These are phyloP conservation scores for Gobiocypris rarus DNA, from an alignment of 2,113 vertebrate species.

Conservation along the genomic window DNA sequence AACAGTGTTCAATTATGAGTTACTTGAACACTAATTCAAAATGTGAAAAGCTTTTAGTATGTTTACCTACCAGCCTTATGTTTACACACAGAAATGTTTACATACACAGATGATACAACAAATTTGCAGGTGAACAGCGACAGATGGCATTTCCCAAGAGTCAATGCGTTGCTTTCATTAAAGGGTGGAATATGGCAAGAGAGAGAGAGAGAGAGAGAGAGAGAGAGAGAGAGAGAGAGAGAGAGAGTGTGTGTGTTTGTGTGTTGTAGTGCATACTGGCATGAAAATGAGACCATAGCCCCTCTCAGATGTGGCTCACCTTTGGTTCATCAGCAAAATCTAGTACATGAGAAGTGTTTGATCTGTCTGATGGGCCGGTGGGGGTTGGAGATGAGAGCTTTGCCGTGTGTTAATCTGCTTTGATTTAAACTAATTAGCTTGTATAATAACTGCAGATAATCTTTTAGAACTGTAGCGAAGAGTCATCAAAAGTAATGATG, in stretches of 20 bases:
- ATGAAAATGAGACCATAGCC: neutral
- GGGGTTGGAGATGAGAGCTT: constrained; percentile 4
- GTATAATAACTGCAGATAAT: constrained; percentile 3
- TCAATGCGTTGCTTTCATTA: neutral
- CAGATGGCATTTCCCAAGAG: constrained; percentile 31
- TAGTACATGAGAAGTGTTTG: constrained; percentile 27
- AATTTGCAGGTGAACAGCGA: constrained; percentile 1
- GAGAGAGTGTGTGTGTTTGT: neutral
- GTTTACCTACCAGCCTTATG: constrained; percentile 15
- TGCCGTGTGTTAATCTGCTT: constrained; percentile 28
- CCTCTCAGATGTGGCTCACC: constrained; percentile 5
- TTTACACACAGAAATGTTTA: constrained; percentile 21
- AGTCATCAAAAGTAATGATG: neutral
- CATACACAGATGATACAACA: neutral
- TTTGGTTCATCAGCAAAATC: constrained; percentile 17
- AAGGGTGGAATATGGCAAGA: neutral
- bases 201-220: neutral
- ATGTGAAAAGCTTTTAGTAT: neutral
- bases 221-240: no score
- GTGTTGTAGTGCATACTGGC: neutral
- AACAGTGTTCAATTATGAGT: neutral
- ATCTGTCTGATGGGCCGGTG: constrained; percentile 10
- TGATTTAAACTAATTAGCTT: constrained; percentile 34
- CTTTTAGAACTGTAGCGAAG: neutral
- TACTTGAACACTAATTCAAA: neutral